A percentile compares a stretch with the other conserved stretches of the same genome.
phyloP scores from a whole-genome alignment of 2,113 vertebrate species.

The Leptosomus discolor region DNA sequence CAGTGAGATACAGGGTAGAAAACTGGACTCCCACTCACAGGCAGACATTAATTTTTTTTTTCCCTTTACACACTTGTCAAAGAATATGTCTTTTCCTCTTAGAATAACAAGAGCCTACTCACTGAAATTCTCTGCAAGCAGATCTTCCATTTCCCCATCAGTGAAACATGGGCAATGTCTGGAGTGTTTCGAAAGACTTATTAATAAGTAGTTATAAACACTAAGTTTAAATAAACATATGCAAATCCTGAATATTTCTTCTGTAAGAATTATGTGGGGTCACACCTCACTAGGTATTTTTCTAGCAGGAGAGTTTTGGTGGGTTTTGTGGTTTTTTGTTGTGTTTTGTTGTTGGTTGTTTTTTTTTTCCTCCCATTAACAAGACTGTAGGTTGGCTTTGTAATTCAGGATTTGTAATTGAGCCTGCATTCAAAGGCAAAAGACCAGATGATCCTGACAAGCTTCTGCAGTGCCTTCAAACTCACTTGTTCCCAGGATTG shows the following conservation, averaged over 20 bases:
- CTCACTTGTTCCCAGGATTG: background rate
- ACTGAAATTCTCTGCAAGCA: background rate
- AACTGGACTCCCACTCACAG: slow-evolving; percentile 58
- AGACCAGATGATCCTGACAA: background rate
- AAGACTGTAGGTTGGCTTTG: background rate
- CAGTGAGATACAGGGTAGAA: slow-evolving; percentile 13
- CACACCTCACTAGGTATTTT: background rate
- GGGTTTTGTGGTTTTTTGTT: too few species aligned
- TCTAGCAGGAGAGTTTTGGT: too few species aligned
- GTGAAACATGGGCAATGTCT: background rate
- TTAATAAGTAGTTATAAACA: background rate
- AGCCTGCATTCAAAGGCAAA: background rate
- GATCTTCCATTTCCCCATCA: background rate
- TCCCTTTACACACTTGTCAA: slow-evolving; percentile 45
- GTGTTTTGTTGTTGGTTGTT: too few species aligned
- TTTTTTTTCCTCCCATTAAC: too few species aligned
- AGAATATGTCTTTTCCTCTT: slow-evolving; percentile 20
- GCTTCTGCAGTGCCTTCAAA: background rate
- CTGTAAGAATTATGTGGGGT: background rate
- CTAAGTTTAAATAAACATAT: background rate
- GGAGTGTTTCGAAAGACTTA: background rate
- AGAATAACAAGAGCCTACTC: background rate
- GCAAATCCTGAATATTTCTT: background rate
- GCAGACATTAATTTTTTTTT: background rate
- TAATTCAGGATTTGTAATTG: background rate